phyloP scores from a whole-genome alignment of 2,888 invertebrate species.

The Coelopa pilipes region DNA sequence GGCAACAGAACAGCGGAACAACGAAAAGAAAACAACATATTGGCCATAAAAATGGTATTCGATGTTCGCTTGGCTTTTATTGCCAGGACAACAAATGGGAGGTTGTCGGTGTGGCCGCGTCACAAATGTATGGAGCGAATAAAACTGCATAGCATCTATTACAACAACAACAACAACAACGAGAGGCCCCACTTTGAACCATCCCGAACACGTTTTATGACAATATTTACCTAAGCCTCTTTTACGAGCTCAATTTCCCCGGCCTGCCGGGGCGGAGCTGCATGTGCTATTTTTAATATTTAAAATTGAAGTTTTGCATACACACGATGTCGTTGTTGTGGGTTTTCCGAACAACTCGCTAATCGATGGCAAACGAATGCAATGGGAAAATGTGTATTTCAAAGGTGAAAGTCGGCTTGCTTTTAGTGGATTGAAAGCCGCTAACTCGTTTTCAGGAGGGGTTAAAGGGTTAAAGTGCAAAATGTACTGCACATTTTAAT shows the following conservation, averaged over 20 bases:
- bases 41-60: constrained; percentile 1
- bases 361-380: too few species aligned
- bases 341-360: too few species aligned
- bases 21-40: background rate
- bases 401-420: too few species aligned
- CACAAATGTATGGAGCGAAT: too few species aligned
- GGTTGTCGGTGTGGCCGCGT: background rate
- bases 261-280: background rate
- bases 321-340: too few species aligned
- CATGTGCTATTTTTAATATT: background rate
- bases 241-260: constrained; percentile 1
- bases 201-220: constrained; percentile 7
- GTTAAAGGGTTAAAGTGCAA: too few species aligned
- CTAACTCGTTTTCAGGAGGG: too few species aligned
- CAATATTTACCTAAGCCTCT: constrained; percentile 13
- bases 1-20: background rate
- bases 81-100: constrained; percentile 3
- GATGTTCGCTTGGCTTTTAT: background rate
- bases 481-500: too few species aligned
- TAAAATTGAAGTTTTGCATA: too few species aligned
- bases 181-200: background rate
- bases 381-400: too few species aligned
- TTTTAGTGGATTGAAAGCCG: too few species aligned
- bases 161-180: background rate
- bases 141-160: background rate